Evolutionary conservation across 2,888 invertebrate species (phyloP).

Genomic region (Lasiommata megera): DNA sequence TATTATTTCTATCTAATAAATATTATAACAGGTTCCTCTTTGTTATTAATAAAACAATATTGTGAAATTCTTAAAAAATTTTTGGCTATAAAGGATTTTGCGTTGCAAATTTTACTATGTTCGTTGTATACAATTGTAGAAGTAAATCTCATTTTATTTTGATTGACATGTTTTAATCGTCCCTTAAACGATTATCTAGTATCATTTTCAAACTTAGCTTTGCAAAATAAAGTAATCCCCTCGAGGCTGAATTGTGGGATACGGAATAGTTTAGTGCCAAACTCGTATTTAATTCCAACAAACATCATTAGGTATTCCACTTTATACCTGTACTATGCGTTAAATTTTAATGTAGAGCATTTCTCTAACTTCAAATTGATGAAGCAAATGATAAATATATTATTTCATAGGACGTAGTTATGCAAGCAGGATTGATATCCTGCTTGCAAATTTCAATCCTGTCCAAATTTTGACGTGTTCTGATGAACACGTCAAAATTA

Average conservation of each 20-base stretch:
- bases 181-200: slow-evolving; percentile 15
- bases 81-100: too few species aligned
- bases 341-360: slow-evolving; percentile 3
- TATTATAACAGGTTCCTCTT: too few species aligned
- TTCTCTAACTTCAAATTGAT: background rate
- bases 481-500: too few species aligned
- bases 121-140: too few species aligned
- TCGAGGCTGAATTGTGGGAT: slow-evolving; percentile 17
- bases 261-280: slow-evolving; percentile 22
- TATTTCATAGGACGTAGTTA: too few species aligned
- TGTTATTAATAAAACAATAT: too few species aligned
- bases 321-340: slow-evolving; percentile 7
- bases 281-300: slow-evolving; percentile 13
- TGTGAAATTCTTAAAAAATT: too few species aligned
- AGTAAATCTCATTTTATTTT: background rate
- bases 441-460: too few species aligned
- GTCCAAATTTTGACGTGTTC: too few species aligned
- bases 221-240: slow-evolving; percentile 17
- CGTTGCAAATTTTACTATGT: too few species aligned
- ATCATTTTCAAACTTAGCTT: slow-evolving; percentile 14
- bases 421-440: too few species aligned
- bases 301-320: slow-evolving; percentile 17
- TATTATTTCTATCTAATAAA: too few species aligned
- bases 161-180: background rate
- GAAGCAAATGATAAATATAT: background rate